Percentiles rank a stretch among this genome's conserved stretches.
Evolutionary conservation across 1,140 invertebrate species (phyloP).

Genomic region (Portunus trituberculatus): DNA sequence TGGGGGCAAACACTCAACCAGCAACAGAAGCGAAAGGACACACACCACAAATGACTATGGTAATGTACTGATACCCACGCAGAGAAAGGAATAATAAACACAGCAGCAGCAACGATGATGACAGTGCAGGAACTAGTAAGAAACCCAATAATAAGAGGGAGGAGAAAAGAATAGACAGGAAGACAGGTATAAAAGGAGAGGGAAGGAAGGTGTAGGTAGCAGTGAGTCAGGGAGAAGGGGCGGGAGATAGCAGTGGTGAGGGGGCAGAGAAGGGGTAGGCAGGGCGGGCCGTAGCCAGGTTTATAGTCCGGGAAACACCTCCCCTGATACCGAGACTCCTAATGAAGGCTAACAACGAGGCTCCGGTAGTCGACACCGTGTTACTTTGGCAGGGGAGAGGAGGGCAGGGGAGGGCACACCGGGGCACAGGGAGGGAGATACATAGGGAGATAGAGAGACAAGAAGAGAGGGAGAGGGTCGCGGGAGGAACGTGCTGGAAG

Average conservation of each 20-base stretch:
- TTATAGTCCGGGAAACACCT: slow-evolving; percentile 71
- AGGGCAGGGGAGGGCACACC: not conserved
- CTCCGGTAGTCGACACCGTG: slow-evolving; percentile 69
- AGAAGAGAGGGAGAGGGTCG: not conserved
- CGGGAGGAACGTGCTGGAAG: not conserved
- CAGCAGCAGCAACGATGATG: too few species aligned
- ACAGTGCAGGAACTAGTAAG: too few species aligned
- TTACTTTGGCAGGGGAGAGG: slow-evolving; percentile 50
- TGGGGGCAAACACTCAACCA: too few species aligned
- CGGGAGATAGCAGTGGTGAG: not conserved
- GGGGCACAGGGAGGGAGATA: not conserved
- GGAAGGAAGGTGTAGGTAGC: too few species aligned
- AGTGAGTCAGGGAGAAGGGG: not conserved
- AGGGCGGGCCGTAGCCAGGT: slow-evolving; percentile 52
- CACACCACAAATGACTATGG: too few species aligned
- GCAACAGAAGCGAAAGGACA: too few species aligned
- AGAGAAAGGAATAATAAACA: too few species aligned
- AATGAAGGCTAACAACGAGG: slow-evolving; percentile 63
- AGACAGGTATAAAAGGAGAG: too few species aligned
- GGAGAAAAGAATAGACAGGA: too few species aligned
- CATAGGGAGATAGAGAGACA: not conserved
- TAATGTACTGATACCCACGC: too few species aligned
- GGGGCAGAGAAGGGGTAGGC: slow-evolving; percentile 29
- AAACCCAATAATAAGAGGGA: too few species aligned
- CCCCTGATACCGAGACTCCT: slow-evolving; percentile 60